Evolutionary conservation across 2,113 vertebrate genomes (phyloP).

Genomic region (Capricornis sumatraensis): DNA sequence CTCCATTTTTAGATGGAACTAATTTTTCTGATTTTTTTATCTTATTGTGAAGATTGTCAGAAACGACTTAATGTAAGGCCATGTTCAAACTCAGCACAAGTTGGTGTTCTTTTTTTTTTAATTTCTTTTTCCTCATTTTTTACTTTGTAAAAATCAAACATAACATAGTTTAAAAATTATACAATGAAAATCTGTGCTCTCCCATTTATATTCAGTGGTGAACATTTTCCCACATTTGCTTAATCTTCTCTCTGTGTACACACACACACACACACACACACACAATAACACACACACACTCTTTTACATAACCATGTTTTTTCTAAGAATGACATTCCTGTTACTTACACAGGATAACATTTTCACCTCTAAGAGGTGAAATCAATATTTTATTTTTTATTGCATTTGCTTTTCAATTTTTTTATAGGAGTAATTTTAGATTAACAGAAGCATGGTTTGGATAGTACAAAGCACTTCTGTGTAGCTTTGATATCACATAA

Average conservation of each 20-base stretch:
- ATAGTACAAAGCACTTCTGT: not conserved
- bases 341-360: not conserved
- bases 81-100: not conserved
- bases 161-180: not conserved
- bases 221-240: not conserved
- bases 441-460: not conserved
- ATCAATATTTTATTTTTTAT: not conserved
- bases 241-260: not conserved
- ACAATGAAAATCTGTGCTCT: not conserved
- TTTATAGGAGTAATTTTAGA: not conserved
- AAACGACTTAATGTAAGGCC: not conserved
- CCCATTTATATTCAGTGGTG: not conserved
- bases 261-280: not conserved
- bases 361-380: not conserved
- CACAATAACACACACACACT: not conserved
- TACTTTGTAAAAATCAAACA: not conserved
- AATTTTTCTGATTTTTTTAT: not conserved
- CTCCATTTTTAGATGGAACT: not conserved
- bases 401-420: not conserved
- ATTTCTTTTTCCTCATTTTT: not conserved
- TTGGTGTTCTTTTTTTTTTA: not conserved
- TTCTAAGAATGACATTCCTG: not conserved
- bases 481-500: not conserved
- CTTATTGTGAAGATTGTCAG: not conserved
- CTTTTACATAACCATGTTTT: not conserved